phyloP scores from a whole-genome alignment of 2,888 invertebrate genomes.

The Melikaiella ostensackeni region DNA sequence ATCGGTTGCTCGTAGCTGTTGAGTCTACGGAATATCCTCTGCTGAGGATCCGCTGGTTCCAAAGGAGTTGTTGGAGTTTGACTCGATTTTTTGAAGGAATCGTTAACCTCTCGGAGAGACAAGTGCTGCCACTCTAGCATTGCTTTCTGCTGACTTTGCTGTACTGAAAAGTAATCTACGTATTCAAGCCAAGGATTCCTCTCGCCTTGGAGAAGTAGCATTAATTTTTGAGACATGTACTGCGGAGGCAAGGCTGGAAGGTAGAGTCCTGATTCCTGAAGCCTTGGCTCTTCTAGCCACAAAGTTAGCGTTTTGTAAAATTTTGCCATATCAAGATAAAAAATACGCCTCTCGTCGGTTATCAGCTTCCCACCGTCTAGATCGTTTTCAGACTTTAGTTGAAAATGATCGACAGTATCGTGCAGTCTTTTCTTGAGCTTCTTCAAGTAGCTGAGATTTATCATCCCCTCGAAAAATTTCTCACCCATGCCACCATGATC shows the following conservation, averaged over 20 bases:
- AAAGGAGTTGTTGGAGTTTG: constrained; percentile 61
- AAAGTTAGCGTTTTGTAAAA: constrained; percentile 83
- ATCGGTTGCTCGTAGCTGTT: constrained; percentile 82
- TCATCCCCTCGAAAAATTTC: constrained; percentile 86
- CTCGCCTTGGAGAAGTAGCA: constrained; percentile 81
- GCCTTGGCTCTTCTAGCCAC: constrained; percentile 88
- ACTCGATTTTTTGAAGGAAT: constrained; percentile 58
- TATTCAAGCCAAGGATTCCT: constrained; percentile 84
- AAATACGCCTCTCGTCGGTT: constrained; percentile 71
- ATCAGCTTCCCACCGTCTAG: constrained; percentile 72
- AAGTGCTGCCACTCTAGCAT: constrained; percentile 79
- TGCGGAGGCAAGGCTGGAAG: constrained; percentile 85
- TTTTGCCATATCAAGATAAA: constrained; percentile 73
- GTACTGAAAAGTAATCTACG: constrained; percentile 80
- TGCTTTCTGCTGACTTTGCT: constrained; percentile 78
- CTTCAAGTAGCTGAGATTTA: constrained; percentile 83
- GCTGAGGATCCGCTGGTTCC: constrained; percentile 77
- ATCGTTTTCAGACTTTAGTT: constrained; percentile 77
- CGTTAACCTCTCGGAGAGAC: constrained; percentile 77
- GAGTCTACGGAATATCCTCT: constrained; percentile 81
- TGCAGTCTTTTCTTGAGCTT: constrained; percentile 84
- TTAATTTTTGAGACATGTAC: constrained; percentile 83
- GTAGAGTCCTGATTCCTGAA: constrained; percentile 84
- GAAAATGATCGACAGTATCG: constrained; percentile 81
- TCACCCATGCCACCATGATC: constrained; percentile 84